Percentiles rank a stretch among this genome's conserved stretches.
These are phyloP conservation scores for Paratilapia polleni DNA, from an alignment of 2,113 vertebrate species.

Conservation along the genomic window DNA sequence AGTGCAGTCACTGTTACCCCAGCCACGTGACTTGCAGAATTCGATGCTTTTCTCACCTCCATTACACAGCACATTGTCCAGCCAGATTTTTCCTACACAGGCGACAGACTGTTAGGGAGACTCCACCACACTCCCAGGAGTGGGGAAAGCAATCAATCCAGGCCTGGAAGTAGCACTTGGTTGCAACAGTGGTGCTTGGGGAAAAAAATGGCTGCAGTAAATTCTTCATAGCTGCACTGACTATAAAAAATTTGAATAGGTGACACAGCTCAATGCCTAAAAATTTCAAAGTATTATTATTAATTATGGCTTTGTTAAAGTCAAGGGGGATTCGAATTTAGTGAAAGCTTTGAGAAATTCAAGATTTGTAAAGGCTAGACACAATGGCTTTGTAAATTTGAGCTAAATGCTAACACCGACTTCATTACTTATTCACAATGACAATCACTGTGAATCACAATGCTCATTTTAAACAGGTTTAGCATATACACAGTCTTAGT, in stretches of 20 bases:
- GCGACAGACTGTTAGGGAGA: conserved; percentile 31
- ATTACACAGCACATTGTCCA: conserved; percentile 91
- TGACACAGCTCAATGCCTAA: neutral
- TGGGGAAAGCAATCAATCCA: neutral
- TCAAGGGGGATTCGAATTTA: neutral
- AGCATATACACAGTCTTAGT: no score
- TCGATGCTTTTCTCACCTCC: conserved; percentile 87
- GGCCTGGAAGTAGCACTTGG: conserved; percentile 25
- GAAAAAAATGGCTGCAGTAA: neutral
- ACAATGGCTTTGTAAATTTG: accelerated
- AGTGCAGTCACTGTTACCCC: conserved; percentile 97
- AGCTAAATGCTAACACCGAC: neutral
- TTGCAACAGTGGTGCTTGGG: neutral
- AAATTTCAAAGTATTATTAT: no score
- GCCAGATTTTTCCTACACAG: conserved; percentile 91
- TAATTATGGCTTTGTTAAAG: neutral
- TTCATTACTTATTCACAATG: neutral
- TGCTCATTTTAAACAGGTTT: neutral
- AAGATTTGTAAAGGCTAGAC: neutral
- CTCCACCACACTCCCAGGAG: neutral
- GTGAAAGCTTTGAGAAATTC: neutral
- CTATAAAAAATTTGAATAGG: neutral
- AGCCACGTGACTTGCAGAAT: conserved; percentile 90
- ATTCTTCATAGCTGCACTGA: neutral
- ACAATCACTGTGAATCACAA: no score